These are phyloP conservation scores for Apostichopus leukothele DNA, from an alignment of 53 echinoderm and acorn worm genomes.

Conservation along the genomic window DNA sequence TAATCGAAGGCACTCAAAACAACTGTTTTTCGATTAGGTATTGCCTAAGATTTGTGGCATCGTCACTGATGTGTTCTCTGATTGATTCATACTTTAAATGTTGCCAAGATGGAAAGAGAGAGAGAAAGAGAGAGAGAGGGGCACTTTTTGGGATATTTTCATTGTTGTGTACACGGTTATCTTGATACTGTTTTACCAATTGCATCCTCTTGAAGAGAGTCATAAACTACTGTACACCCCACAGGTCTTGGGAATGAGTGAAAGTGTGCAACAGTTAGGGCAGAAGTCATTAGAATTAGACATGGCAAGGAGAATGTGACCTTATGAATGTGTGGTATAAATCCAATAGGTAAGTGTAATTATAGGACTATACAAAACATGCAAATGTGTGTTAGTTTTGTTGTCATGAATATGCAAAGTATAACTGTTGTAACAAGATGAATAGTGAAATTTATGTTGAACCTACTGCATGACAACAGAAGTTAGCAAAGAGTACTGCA, in stretches of 20 bases:
- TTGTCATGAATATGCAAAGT: no score
- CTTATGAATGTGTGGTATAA: no score
- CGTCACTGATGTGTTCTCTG: conserved; percentile 6
- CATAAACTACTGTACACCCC: background rate
- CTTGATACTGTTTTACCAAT: background rate
- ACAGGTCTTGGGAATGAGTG: background rate
- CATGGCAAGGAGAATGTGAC: no score
- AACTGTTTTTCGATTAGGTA: conserved; percentile 18
- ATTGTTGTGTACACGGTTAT: background rate
- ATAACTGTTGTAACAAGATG: no score
- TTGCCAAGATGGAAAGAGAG: background rate
- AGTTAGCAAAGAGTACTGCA: no score
- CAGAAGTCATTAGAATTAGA: background rate
- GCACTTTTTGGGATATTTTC: background rate
- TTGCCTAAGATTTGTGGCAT: conserved; percentile 26
- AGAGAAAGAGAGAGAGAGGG: background rate
- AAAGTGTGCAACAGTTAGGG: background rate
- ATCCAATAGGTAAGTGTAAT: no score
- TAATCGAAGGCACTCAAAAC: conserved; percentile 35
- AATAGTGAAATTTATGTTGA: no score
- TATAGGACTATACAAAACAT: no score
- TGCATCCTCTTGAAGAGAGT: background rate
- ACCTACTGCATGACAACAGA: no score
- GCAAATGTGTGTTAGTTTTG: no score
- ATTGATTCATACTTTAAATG: conserved; percentile 5